phyloP scores from a whole-genome alignment of 2,888 invertebrate genomes.

The Nomada lathburiana region DNA sequence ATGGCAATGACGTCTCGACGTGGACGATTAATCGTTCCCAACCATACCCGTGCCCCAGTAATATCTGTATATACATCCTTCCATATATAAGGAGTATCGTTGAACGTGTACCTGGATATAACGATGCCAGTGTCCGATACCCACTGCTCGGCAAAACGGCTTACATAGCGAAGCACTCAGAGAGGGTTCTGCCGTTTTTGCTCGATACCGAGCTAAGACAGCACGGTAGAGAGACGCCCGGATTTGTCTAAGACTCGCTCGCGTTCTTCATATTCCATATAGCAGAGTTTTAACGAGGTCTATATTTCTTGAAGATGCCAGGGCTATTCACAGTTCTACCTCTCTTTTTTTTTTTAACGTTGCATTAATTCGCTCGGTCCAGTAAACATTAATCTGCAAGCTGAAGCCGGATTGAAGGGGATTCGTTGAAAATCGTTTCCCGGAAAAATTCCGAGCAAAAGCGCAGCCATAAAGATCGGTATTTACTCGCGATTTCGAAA shows the following conservation, averaged over 20 bases:
- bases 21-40: slow-evolving; percentile 77
- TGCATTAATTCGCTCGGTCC: neutral
- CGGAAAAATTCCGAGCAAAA: slow-evolving; percentile 8
- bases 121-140: slow-evolving; percentile 70
- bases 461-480: slow-evolving; percentile 36
- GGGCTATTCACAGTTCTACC: neutral
- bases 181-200: slow-evolving; percentile 69
- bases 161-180: slow-evolving; percentile 76
- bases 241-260: slow-evolving; percentile 30
- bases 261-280: neutral
- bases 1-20: slow-evolving; percentile 76
- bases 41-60: slow-evolving; percentile 63
- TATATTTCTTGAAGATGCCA: too few relatives aligned
- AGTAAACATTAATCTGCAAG: slow-evolving; percentile 20
- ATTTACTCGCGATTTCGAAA: slow-evolving; percentile 73
- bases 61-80: slow-evolving; percentile 37
- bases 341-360: neutral
- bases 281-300: neutral
- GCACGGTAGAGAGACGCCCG: slow-evolving; percentile 49
- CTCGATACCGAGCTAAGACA: slow-evolving; percentile 47
- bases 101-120: slow-evolving; percentile 66
- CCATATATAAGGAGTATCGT: slow-evolving; percentile 43
- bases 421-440: neutral
- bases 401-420: neutral
- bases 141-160: slow-evolving; percentile 72